Base-by-base conservation (phyloP, 92 coral and sea anemone species). In the Actinostola sp. region DNA sequence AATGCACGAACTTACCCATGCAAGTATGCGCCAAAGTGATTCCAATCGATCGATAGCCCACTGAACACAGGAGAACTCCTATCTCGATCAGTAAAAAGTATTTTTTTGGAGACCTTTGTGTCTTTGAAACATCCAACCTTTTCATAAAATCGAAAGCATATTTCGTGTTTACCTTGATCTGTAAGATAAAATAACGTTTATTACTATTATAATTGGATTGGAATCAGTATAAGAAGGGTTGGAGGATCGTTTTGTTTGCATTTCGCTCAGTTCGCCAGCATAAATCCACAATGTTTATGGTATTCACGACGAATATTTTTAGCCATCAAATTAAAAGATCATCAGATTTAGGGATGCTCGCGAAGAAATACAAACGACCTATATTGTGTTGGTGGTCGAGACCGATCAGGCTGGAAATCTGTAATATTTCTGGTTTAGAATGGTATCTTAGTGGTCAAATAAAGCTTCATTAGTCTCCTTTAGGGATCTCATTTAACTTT, bases 41-140 rank as follows among this genome's bases (percentile, higher is more conserved):
- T 3, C 74, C 74, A 68, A 39, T 68, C 33, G 21, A 68, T 50
- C 10, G 42, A 21, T 8, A 17, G 17, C 0, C 74, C 74, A 30
- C 74, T 68, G 1, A 32, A 33, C 33, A 50, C 33, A 0, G 61
- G 20, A 25, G 9, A 20, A 14, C 43, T 33, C 1, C 0, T 1
- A 48, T 56, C 58, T 17, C 74, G 61, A 34, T 68, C 74, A 17
- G 61, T 68, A 42, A 68, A 68, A 7, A 68, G 46, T 14, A 68
- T 31, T 30, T 68, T 48, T 19, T 50, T 68, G 32, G 51, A 30
- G 39, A 51, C 62, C n/a, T 51, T 68, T 19, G 11, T 49, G 45
- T 68, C 74, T 49, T 25, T 68, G 62, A 32, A 68, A 32, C 74
- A 68, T 16, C 74, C 74, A 20, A 68, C 49, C 33, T 68, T 68